phyloP scores from a whole-genome alignment of 2,888 invertebrate genomes.

The Troglohyphantes excavatus region DNA sequence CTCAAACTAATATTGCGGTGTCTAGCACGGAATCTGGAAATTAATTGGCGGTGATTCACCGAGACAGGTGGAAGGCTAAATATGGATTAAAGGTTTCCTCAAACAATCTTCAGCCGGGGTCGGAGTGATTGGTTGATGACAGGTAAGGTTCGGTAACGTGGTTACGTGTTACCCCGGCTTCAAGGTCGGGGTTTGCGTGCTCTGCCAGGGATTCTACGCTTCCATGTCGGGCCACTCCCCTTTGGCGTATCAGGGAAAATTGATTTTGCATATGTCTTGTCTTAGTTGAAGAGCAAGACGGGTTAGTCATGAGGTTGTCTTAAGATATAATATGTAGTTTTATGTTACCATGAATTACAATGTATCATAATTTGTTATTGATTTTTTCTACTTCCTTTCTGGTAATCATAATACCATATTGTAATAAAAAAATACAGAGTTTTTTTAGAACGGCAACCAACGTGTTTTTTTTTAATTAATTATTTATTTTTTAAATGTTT shows the following conservation, averaged over 20 bases:
- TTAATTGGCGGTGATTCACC: slow-evolving; percentile 34
- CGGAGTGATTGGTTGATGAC: background rate
- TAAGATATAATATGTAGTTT: no score
- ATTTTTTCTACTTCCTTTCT: no score
- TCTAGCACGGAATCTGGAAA: slow-evolving; percentile 28
- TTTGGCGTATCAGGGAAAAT: background rate
- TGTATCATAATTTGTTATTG: no score
- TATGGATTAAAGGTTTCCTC: slow-evolving; percentile 12
- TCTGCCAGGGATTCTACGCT: background rate
- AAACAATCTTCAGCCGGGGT: background rate
- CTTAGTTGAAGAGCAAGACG: background rate
- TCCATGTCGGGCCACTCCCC: background rate
- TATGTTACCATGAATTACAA: no score
- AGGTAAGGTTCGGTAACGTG: background rate
- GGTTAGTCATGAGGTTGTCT: no score
- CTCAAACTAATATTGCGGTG: background rate
- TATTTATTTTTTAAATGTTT: no score
- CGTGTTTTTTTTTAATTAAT: no score
- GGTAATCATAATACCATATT: no score
- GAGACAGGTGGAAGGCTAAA: slow-evolving; percentile 22
- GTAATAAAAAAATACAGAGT: no score
- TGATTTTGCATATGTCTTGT: slow-evolving; percentile 4
- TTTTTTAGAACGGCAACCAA: no score
- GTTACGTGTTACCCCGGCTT: background rate
- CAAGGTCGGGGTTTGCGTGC: background rate